Percentiles rank a stretch among this genome's conserved stretches.
phyloP scores from a whole-genome alignment of 2,888 invertebrate genomes.

The Actias luna region DNA sequence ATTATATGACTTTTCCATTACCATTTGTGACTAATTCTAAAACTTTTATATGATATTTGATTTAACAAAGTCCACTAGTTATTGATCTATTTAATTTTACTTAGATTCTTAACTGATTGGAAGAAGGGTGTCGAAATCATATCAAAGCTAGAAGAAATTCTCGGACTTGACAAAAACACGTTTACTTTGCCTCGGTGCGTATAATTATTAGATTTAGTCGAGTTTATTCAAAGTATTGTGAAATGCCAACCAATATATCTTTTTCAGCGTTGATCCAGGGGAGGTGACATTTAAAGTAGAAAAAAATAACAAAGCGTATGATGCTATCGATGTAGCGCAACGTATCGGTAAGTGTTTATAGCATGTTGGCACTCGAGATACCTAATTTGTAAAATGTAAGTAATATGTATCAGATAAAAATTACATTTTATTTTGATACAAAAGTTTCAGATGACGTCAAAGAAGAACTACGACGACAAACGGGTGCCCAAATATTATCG shows the following conservation, averaged over 20 bases:
- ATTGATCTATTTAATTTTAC: constrained; percentile 20
- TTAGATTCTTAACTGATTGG: constrained; percentile 81
- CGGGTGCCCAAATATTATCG: constrained; percentile 86
- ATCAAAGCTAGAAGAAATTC: constrained; percentile 84
- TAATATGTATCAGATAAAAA: too few species aligned
- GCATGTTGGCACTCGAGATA: neutral
- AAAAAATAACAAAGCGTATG: constrained; percentile 83
- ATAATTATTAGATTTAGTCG: constrained; percentile 22
- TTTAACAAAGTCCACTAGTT: neutral
- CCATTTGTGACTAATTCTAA: neutral
- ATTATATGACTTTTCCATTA: neutral
- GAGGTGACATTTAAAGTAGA: constrained; percentile 90
- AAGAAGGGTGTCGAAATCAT: constrained; percentile 88
- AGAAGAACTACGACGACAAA: constrained; percentile 83
- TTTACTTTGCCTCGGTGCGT: constrained; percentile 84
- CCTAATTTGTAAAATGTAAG: neutral
- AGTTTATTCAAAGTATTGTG: constrained; percentile 10
- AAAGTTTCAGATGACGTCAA: constrained; percentile 80
- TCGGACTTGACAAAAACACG: constrained; percentile 84
- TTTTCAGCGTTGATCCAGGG: constrained; percentile 86
- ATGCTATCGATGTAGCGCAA: constrained; percentile 85
- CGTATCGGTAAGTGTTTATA: constrained; percentile 81
- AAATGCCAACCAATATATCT: constrained; percentile 17
- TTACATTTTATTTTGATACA: neutral
- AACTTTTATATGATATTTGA: neutral